Conservation (phyloP, 2,888 invertebrate species). For the Furcula furcula region DNA sequence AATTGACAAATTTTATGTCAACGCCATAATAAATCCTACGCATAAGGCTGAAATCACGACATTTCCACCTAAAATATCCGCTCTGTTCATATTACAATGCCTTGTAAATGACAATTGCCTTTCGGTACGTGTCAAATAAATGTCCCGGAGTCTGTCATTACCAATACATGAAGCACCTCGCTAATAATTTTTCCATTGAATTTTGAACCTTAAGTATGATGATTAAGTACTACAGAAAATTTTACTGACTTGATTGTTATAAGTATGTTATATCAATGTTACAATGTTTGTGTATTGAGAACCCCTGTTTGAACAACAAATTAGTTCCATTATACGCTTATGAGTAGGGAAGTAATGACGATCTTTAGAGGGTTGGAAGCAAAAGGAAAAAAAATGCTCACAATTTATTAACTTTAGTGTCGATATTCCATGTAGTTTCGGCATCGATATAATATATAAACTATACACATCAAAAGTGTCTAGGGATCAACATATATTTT, state of each 20-base stretch:
- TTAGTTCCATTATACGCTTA: slow-evolving; percentile 78
- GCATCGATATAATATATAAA: no score
- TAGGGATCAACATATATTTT: no score
- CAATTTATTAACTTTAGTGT: slow-evolving; percentile 15
- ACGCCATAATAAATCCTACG: slow-evolving; percentile 47
- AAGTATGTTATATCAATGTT: slow-evolving; percentile 38
- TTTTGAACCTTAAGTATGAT: slow-evolving; percentile 24
- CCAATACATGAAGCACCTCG: slow-evolving; percentile 13
- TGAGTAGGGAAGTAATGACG: slow-evolving; percentile 61
- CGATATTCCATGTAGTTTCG: slow-evolving; percentile 6
- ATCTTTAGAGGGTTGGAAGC: slow-evolving; percentile 39
- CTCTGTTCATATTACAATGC: slow-evolving; percentile 42
- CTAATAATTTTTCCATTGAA: slow-evolving; percentile 9
- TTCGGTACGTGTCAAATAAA: slow-evolving; percentile 69
- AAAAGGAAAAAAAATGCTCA: slow-evolving; percentile 21
- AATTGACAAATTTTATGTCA: no score
- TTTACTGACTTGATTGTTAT: no score
- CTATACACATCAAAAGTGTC: no score
- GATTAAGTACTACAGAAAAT: no score
- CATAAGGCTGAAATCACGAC: slow-evolving; percentile 56
- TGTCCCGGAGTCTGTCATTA: slow-evolving; percentile 55
- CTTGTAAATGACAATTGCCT: slow-evolving; percentile 58
- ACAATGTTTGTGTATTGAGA: slow-evolving; percentile 65
- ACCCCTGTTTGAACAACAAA: slow-evolving; percentile 79
- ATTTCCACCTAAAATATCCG: slow-evolving; percentile 41